phyloP scores from a whole-genome alignment of 2,797 vertebrate species.

The Serranus cabrilla region DNA sequence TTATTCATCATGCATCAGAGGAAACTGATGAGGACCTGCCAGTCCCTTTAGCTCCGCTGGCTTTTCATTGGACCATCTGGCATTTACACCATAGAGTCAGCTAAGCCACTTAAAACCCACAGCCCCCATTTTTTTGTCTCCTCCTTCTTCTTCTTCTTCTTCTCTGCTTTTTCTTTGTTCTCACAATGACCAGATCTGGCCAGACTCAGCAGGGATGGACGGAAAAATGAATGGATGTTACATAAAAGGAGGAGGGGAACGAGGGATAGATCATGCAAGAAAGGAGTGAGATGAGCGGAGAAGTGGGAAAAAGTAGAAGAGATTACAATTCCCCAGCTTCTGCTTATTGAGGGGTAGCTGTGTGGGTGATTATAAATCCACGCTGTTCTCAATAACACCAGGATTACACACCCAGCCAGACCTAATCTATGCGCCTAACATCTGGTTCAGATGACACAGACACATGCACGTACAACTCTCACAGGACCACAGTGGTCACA shows the following conservation, averaged over 20 bases:
- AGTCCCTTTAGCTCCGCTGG: slow-evolving; percentile 66
- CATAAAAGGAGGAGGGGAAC: slow-evolving; percentile 58
- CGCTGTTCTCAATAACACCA: slow-evolving; percentile 79
- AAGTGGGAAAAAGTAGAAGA: slow-evolving; percentile 61
- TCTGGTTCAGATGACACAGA: slow-evolving; percentile 74
- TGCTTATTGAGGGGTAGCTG: slow-evolving; percentile 73
- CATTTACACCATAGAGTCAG: slow-evolving; percentile 64
- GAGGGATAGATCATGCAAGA: slow-evolving; percentile 56
- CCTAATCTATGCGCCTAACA: slow-evolving; percentile 80
- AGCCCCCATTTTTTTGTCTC: not conserved
- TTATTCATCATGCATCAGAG: slow-evolving; percentile 70
- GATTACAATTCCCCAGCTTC: slow-evolving; percentile 75
- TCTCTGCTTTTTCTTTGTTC: slow-evolving; percentile 23
- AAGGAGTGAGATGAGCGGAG: slow-evolving; percentile 51
- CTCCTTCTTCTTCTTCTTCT: slow-evolving; percentile 7
- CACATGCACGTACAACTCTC: slow-evolving; percentile 7
- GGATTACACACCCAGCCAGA: slow-evolving; percentile 79
- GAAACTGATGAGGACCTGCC: slow-evolving; percentile 63
- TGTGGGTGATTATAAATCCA: slow-evolving; percentile 81
- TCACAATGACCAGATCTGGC: slow-evolving; percentile 49
- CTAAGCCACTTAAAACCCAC: slow-evolving; percentile 69
- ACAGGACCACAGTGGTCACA: slow-evolving; percentile 18
- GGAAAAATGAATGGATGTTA: slow-evolving; percentile 64
- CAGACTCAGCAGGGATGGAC: slow-evolving; percentile 53
- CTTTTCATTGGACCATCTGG: slow-evolving; percentile 72